These are phyloP conservation scores for Bruchidius siliquastri DNA, from an alignment of 2,888 invertebrate species.

Conservation along the genomic window DNA sequence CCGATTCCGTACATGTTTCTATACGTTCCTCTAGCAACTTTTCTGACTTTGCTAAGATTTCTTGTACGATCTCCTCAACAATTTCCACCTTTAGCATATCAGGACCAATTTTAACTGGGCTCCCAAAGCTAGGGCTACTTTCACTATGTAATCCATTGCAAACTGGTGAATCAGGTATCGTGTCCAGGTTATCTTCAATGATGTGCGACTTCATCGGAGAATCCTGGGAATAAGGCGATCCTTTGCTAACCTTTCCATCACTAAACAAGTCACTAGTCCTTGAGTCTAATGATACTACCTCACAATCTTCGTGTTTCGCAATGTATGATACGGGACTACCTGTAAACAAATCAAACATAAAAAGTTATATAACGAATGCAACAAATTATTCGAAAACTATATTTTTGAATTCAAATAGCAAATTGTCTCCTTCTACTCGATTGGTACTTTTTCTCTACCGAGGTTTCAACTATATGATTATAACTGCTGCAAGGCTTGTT, in stretches of 20 bases:
- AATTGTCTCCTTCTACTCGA: too few relatives aligned
- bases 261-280: conserved; percentile 56
- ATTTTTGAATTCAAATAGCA: too few relatives aligned
- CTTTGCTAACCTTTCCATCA: conserved; percentile 58
- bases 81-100: conserved; percentile 43
- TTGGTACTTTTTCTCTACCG: too few relatives aligned
- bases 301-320: conserved; percentile 49
- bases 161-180: conserved; percentile 36
- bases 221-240: conserved; percentile 53
- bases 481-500: too few relatives aligned
- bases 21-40: conserved; percentile 46
- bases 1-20: conserved; percentile 22
- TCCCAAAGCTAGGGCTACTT: conserved; percentile 42
- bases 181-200: conserved; percentile 28
- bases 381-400: too few relatives aligned
- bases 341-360: background rate
- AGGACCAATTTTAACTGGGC: conserved; percentile 40
- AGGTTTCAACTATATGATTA: too few relatives aligned
- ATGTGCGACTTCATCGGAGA: conserved; percentile 42
- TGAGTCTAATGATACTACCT: conserved; percentile 52
- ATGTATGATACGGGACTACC: conserved; percentile 48
- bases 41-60: conserved; percentile 51
- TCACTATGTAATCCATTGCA: conserved; percentile 47
- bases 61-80: conserved; percentile 52
- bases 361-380: too few relatives aligned